Conservation (phyloP, 2,797 vertebrate genomes). For the Lindbergichthys nudifrons region DNA sequence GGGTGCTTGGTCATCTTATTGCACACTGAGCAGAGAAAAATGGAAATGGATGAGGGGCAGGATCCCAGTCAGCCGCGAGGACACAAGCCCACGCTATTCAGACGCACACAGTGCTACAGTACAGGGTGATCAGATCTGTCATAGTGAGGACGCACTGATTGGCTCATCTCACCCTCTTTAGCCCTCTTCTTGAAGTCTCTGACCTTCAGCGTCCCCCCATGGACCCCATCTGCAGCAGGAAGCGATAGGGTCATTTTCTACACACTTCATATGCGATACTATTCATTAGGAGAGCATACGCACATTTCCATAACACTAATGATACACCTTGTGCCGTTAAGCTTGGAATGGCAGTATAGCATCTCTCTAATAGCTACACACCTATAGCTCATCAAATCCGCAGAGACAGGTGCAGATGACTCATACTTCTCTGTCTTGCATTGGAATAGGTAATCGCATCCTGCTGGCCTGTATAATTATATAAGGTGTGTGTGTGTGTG, state of each 20-base stretch:
- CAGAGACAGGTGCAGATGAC: constrained; percentile 66
- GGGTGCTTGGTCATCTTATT: constrained; percentile 85
- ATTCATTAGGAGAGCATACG: constrained; percentile 40
- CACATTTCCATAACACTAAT: constrained; percentile 60
- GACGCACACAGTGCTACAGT: constrained; percentile 56
- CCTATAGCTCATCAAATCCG: constrained; percentile 65
- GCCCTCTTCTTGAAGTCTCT: constrained; percentile 92
- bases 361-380: constrained; percentile 71
- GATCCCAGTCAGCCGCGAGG: constrained; percentile 39
- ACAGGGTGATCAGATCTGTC: constrained; percentile 46
- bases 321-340: constrained; percentile 55
- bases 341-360: constrained; percentile 44
- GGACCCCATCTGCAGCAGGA: constrained; percentile 87
- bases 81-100: constrained; percentile 40
- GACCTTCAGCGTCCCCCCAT: constrained; percentile 90
- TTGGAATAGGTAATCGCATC: constrained; percentile 49
- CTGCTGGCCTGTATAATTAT: constrained; percentile 64
- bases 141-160: constrained; percentile 26
- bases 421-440: constrained; percentile 59
- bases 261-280: constrained; percentile 45
- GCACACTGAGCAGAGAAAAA: constrained; percentile 85
- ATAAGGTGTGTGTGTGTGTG: constrained; percentile 28
- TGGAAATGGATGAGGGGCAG: constrained; percentile 26
- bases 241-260: constrained; percentile 33
- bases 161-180: constrained; percentile 88